These are phyloP conservation scores for Trogon surrucura DNA, from an alignment of 2,113 vertebrate species.

Conservation along the genomic window DNA sequence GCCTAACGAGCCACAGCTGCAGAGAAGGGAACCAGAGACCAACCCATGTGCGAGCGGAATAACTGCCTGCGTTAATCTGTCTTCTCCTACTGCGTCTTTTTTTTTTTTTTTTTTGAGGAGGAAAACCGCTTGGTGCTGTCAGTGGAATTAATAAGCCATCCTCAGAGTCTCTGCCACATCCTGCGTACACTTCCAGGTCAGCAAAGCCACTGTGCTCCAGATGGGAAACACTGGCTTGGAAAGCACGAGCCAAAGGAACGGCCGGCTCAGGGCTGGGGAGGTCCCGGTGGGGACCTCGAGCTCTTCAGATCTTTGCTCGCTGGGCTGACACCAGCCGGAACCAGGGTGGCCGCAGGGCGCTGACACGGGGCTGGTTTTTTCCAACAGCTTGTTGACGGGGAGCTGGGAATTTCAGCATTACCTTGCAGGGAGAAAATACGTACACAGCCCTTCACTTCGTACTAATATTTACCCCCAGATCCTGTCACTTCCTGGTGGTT, in stretches of 20 bases:
- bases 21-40: not conserved
- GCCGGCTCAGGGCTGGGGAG: not conserved
- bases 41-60: fast-evolving
- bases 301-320: not conserved
- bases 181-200: not conserved
- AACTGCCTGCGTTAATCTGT: not conserved
- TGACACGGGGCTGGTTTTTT: not conserved
- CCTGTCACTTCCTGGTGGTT: not conserved
- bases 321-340: not conserved
- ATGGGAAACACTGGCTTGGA: not conserved
- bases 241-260: not conserved
- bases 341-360: not conserved
- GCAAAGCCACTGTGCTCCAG: slow-evolving; percentile 31
- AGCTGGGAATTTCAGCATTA: not conserved
- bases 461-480: slow-evolving; percentile 40
- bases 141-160: not conserved
- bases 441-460: not conserved
- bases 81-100: not conserved
- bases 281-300: not conserved
- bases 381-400: not conserved
- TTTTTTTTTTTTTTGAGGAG: not conserved
- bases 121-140: not conserved
- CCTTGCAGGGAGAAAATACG: slow-evolving; percentile 21
- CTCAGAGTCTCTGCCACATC: not conserved
- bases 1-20: fast-evolving